Evolutionary conservation across 1,140 invertebrate genomes (phyloP).

Genomic region (Ceratosolen solmsi): DNA sequence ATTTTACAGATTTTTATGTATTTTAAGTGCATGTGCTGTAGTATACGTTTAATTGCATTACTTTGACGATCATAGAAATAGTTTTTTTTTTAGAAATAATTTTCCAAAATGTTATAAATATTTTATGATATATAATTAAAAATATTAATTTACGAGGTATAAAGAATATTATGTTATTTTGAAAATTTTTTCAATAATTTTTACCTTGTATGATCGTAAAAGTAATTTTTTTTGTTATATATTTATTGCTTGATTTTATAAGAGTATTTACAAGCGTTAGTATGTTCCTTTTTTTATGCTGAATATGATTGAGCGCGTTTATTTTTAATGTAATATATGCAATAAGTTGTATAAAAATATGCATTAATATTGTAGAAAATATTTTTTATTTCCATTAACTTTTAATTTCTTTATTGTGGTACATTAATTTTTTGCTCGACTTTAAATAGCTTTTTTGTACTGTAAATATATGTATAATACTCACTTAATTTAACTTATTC

Average conservation of each 20-base stretch:
- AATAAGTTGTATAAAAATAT: conserved; percentile 38
- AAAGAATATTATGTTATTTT: too few relatives aligned
- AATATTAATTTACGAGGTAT: too few relatives aligned
- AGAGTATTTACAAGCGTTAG: background rate
- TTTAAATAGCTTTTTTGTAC: too few relatives aligned
- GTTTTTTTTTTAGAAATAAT: background rate
- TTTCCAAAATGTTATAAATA: background rate
- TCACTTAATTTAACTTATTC: conserved; percentile 2
- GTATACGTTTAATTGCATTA: background rate
- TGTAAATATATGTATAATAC: background rate
- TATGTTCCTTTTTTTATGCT: background rate
- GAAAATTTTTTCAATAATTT: background rate
- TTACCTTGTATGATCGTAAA: background rate
- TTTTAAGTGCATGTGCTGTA: background rate
- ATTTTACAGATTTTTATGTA: background rate
- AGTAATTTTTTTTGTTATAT: background rate
- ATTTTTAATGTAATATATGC: conserved; percentile 56
- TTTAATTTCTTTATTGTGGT: too few relatives aligned
- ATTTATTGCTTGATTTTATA: conserved; percentile 13
- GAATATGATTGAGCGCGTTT: conserved; percentile 24
- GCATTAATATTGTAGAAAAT: conserved; percentile 1
- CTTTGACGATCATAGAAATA: background rate
- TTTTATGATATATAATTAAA: too few relatives aligned
- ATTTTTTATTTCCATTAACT: too few relatives aligned
- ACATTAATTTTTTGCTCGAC: too few relatives aligned